Percentiles rank a stretch among this genome's conserved stretches.
phyloP scores from a whole-genome alignment of 2,797 vertebrate genomes.

The Acipenser oxyrinchus region DNA sequence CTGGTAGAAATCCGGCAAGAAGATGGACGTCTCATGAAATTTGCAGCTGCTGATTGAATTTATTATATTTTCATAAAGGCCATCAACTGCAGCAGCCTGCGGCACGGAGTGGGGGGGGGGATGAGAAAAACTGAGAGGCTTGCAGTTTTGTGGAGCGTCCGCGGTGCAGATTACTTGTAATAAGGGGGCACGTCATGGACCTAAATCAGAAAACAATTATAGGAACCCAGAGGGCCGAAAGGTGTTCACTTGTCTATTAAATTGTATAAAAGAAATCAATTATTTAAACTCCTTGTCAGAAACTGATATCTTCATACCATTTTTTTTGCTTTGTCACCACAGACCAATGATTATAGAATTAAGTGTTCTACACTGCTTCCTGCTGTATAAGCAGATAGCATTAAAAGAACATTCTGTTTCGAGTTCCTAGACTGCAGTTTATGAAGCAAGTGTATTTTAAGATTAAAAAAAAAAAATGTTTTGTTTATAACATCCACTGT shows the following conservation, averaged over 20 bases:
- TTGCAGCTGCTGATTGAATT: conserved; percentile 91
- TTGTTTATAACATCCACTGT: conserved; percentile 2
- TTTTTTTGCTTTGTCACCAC: conserved; percentile 1
- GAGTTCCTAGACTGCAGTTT: background rate
- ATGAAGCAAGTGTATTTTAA: background rate
- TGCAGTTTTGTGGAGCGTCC: conserved; percentile 47
- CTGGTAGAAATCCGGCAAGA: conserved; percentile 77
- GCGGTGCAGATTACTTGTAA: conserved; percentile 57
- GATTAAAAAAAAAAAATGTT: background rate
- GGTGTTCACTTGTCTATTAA: conserved; percentile 39
- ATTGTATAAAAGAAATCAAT: conserved; percentile 33
- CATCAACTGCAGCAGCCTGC: conserved; percentile 68
- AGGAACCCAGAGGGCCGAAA: conserved; percentile 19
- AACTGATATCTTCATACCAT: background rate
- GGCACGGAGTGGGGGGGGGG: conserved; percentile 43
- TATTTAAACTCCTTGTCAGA: conserved; percentile 42
- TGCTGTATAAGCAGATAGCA: background rate
- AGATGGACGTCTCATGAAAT: conserved; percentile 84
- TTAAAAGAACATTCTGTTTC: background rate
- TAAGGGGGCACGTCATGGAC: conserved; percentile 47
- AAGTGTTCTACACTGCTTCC: background rate
- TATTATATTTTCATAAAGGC: conserved; percentile 82
- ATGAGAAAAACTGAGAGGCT: conserved; percentile 56
- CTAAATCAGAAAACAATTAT: conserved; percentile 40
- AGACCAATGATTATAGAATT: background rate